These are phyloP conservation scores for Galerucella calmariensis DNA, from an alignment of 2,888 invertebrate species.

Conservation along the genomic window DNA sequence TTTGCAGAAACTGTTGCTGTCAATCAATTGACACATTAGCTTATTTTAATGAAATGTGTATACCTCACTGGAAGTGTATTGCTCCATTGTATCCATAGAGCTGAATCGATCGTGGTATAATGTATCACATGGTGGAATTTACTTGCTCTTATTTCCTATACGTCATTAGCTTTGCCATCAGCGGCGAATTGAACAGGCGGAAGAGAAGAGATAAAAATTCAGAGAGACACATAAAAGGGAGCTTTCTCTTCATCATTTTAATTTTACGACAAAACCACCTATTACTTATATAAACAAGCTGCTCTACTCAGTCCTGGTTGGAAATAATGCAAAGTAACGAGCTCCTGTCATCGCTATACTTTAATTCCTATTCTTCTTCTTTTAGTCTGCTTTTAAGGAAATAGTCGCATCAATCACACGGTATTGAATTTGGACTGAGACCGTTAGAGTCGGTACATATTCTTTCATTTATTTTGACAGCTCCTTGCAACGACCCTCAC, in stretches of 20 bases:
- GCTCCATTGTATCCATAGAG: slow-evolving; percentile 23
- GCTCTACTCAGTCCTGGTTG: slow-evolving; percentile 42
- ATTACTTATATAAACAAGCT: slow-evolving; percentile 54
- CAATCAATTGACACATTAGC: slow-evolving; percentile 17
- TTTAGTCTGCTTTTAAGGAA: slow-evolving; percentile 50
- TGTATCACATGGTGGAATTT: slow-evolving; percentile 22
- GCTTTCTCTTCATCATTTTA: slow-evolving; percentile 54
- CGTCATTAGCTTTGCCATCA: slow-evolving; percentile 29
- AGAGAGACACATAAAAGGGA: slow-evolving; percentile 47
- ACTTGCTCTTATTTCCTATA: slow-evolving; percentile 30
- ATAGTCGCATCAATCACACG: slow-evolving; percentile 53
- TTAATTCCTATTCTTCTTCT: slow-evolving; percentile 54
- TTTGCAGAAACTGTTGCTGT: slow-evolving; percentile 18
- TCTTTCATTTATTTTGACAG: slow-evolving; percentile 43
- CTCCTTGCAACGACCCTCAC: slow-evolving; percentile 23
- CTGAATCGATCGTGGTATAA: slow-evolving; percentile 30
- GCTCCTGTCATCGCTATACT: slow-evolving; percentile 54
- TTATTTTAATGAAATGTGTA: slow-evolving; percentile 16
- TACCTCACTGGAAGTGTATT: slow-evolving; percentile 27
- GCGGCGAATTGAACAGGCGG: slow-evolving; percentile 12
- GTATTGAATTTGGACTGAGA: slow-evolving; percentile 46
- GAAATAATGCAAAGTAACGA: slow-evolving; percentile 54
- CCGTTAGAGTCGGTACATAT: slow-evolving; percentile 31
- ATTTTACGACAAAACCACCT: slow-evolving; percentile 53
- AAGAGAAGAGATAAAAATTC: slow-evolving; percentile 31